These are phyloP conservation scores for Riparia riparia DNA, from an alignment of 2,113 vertebrate species.

Conservation along the genomic window DNA sequence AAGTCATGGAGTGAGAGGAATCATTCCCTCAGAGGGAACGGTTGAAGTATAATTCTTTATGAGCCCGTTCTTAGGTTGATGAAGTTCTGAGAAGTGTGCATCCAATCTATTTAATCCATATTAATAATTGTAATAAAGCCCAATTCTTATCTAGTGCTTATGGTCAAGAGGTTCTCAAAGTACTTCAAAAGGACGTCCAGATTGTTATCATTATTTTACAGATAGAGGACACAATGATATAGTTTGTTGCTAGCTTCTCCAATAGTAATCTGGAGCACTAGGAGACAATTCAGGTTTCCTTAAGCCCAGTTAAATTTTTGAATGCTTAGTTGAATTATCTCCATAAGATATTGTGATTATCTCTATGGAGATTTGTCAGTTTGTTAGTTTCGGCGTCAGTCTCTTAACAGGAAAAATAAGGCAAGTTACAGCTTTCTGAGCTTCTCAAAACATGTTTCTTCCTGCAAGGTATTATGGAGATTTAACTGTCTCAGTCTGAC, in stretches of 20 bases:
- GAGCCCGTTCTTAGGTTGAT: neutral
- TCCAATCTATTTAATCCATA: neutral
- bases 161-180: neutral
- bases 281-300: neutral
- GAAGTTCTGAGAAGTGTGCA: neutral
- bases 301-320: neutral
- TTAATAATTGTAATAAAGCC: neutral
- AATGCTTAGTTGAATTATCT: neutral
- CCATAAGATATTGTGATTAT: neutral
- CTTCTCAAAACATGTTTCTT: neutral
- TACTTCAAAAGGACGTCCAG: neutral
- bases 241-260: neutral
- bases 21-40: neutral
- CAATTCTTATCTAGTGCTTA: neutral
- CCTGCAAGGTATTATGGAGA: neutral
- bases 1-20: neutral
- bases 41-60: neutral
- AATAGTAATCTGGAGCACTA: neutral
- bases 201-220: neutral
- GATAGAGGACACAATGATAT: neutral
- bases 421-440: neutral
- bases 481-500: neutral
- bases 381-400: neutral
- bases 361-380: neutral
- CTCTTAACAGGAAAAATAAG: neutral